phyloP scores from a whole-genome alignment of 2,113 vertebrate genomes.

The Ageneiosus marmoratus region DNA sequence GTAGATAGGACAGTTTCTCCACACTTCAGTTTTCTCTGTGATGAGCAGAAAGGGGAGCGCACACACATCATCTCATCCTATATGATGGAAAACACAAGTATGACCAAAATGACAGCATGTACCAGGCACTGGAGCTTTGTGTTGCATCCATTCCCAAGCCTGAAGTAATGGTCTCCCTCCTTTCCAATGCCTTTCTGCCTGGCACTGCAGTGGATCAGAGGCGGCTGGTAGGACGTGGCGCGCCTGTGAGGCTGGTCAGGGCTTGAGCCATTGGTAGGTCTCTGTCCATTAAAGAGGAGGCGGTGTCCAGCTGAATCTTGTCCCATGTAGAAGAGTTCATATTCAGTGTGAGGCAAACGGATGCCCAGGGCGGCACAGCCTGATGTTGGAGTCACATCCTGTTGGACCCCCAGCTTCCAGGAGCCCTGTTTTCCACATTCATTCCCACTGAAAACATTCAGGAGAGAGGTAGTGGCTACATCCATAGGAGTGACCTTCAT shows the following conservation, averaged over 20 bases:
- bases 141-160: conserved; percentile 53
- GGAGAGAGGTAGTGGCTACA: conserved; percentile 78
- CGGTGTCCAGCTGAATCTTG: conserved; percentile 76
- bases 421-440: conserved; percentile 83
- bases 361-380: conserved; percentile 84
- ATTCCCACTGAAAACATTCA: conserved; percentile 82
- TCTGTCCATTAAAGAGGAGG: conserved; percentile 83
- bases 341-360: conserved; percentile 85
- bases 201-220: conserved; percentile 77
- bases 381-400: conserved; percentile 83
- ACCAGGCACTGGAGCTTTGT: not conserved
- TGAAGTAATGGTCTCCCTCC: conserved; percentile 65
- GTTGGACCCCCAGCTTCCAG: conserved; percentile 83
- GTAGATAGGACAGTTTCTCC: not conserved
- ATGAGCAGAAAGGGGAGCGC: conserved; percentile 12
- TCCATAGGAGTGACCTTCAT: conserved; percentile 89
- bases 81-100: conserved; percentile 13
- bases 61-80: too few relatives aligned
- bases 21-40: not conserved
- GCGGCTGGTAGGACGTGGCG: conserved; percentile 85
- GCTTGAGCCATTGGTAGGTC: conserved; percentile 84
- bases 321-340: conserved; percentile 86
- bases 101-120: not conserved
- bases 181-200: conserved; percentile 64
- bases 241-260: conserved; percentile 80